phyloP scores from a whole-genome alignment of 2,888 invertebrate genomes.

The Neocrepidodera transversa region DNA sequence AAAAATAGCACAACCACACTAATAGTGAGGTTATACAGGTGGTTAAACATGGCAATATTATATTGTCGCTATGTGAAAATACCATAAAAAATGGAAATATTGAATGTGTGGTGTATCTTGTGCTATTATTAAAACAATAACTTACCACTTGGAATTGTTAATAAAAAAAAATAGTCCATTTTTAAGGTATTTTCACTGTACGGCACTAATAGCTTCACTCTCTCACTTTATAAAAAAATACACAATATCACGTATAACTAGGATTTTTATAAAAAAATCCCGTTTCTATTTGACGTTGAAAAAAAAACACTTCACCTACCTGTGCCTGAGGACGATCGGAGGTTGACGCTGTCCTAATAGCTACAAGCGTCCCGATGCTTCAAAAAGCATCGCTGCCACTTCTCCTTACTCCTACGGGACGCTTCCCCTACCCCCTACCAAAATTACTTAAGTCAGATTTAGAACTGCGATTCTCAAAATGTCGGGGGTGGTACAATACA shows the following conservation, averaged over 20 bases:
- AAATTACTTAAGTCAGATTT: conserved; percentile 19
- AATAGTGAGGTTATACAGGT: conserved; percentile 26
- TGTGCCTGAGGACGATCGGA: conserved; percentile 59
- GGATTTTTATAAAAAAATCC: conserved; percentile 8
- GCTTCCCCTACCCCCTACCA: conserved; percentile 45
- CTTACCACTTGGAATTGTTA: conserved; percentile 1
- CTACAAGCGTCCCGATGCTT: conserved; percentile 59
- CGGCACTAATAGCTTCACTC: background rate
- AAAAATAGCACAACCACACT: conserved; percentile 21
- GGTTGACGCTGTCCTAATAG: conserved; percentile 60
- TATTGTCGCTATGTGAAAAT: conserved; percentile 12
- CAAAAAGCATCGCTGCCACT: conserved; percentile 46
- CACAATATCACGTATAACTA: conserved; percentile 17
- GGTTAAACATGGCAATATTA: conserved; percentile 9
- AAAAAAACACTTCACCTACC: conserved; percentile 50
- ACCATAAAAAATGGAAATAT: conserved; percentile 7
- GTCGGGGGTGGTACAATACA: conserved; percentile 4
- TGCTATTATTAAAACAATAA: background rate
- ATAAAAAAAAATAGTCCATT: conserved; percentile 14
- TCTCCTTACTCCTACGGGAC: conserved; percentile 40
- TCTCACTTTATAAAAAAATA: conserved; percentile 11
- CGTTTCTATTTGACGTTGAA: conserved; percentile 14
- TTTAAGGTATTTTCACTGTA: conserved; percentile 28
- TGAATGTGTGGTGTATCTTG: background rate
- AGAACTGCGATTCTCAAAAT: conserved; percentile 38